Base-by-base conservation (phyloP, 2,888 invertebrate species). In the Thumatha senex region DNA sequence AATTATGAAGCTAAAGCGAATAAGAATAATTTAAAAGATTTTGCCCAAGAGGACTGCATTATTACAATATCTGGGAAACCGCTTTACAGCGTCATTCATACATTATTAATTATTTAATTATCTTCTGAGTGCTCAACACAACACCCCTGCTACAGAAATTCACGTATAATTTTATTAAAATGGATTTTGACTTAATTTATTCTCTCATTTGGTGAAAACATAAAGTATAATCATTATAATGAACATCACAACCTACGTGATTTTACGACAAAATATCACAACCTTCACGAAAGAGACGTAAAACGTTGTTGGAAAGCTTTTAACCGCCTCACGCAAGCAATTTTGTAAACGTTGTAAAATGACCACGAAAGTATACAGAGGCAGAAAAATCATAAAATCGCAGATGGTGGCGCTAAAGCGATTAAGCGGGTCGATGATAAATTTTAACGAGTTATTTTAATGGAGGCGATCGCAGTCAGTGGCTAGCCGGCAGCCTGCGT, bases 381-480 rank as follows among this genome's bases (percentile, higher is more conserved):
- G 87, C 86, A 89, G 87, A 90, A 91, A 90, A 90, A 91, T 90
- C 89, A 89, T 91, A 90, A 91, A 91, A 90, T 81, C 87, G 89
- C 90, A 91, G 91, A 91, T 91, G 89, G 86, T 89, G 87, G 88
- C 83, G 89, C 85, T 90, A 90, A 90, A 90, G 84, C 90, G 89
- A 91, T 90, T 91, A 90, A 90, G 86, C 90, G 87, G 89, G 85
- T 86, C 88, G 90, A 91, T 90, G 90, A 91, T 91, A 91, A 90
- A 91, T 91, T 91, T 91, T 91, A 91, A 91, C 90, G 90, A 91
- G 90, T 89, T 89, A 91, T 91, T 90, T 91, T 90, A 91, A 91
- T 89, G 90, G 89, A 84, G 84, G 88, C 88, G 87, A 91, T 91
- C 89, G 84, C 86, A 88, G 86, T 88, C 87, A 86, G 89, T 83